These are phyloP conservation scores for Andricus quercusramuli DNA, from an alignment of 2,888 invertebrate species.

Conservation along the genomic window DNA sequence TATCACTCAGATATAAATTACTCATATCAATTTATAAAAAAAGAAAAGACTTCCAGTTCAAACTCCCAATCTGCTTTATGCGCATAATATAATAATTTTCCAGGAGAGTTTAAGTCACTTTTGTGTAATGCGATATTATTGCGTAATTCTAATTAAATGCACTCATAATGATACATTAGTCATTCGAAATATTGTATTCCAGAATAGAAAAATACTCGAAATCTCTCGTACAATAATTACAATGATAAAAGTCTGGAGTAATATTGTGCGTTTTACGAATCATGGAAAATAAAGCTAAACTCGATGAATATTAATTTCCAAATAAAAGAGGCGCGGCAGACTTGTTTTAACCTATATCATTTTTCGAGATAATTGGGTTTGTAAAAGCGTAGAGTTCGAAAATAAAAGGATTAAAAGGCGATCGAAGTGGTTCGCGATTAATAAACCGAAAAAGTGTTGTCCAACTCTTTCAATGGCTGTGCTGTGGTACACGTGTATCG, in stretches of 20 bases:
- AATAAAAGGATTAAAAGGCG: constrained; percentile 1
- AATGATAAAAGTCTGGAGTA: constrained; percentile 15
- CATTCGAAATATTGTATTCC: constrained; percentile 12
- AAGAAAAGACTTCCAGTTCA: background rate
- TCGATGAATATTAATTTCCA: constrained; percentile 13
- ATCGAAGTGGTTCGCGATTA: constrained; percentile 16
- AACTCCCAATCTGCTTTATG: background rate
- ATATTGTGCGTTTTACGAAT: constrained; percentile 5
- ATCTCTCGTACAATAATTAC: constrained; percentile 19
- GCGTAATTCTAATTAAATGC: constrained; percentile 29
- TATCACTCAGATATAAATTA: background rate
- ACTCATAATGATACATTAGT: background rate
- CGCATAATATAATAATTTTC: background rate
- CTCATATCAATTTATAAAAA: background rate
- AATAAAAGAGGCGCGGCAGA: background rate
- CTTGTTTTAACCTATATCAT: constrained; percentile 10
- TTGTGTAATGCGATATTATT: constrained; percentile 20
- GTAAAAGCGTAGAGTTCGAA: constrained; percentile 13
- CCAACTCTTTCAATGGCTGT: background rate
- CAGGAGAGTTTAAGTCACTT: background rate
- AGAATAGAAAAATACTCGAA: constrained; percentile 9
- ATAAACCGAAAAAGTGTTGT: constrained; percentile 18
- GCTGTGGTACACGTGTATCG: background rate
- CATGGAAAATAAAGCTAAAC: background rate
- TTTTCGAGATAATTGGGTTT: constrained; percentile 32